Percentiles rank a stretch among this genome's conserved stretches.
Evolutionary conservation across 2,888 invertebrate genomes (phyloP).

Genomic region (Lamproptera curius): DNA sequence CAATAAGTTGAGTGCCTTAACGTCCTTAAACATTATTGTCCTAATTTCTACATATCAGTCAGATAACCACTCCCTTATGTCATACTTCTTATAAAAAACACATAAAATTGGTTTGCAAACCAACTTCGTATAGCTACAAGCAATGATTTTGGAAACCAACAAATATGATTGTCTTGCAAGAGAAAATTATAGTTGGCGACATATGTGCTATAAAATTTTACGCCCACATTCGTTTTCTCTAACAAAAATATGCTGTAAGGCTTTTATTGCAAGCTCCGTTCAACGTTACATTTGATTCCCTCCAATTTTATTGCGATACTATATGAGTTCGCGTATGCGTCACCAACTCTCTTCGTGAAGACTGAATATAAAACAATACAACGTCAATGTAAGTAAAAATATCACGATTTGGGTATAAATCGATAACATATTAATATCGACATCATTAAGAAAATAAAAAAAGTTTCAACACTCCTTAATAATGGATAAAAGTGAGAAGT

Average conservation of each 20-base stretch:
- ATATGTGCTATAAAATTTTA: slow-evolving; percentile 16
- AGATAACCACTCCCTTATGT: too few relatives aligned
- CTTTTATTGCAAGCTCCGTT: slow-evolving; percentile 17
- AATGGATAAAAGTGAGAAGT: background rate
- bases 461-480: background rate
- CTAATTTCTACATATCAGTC: too few relatives aligned
- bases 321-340: background rate
- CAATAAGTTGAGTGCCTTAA: too few relatives aligned
- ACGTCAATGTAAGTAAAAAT: background rate
- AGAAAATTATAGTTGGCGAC: background rate
- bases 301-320: slow-evolving; percentile 10
- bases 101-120: too few relatives aligned
- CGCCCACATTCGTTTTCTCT: slow-evolving; percentile 9
- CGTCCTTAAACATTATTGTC: too few relatives aligned
- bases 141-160: slow-evolving; percentile 1
- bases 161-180: slow-evolving; percentile 10
- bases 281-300: slow-evolving; percentile 6
- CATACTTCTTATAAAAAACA: too few relatives aligned
- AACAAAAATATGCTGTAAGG: slow-evolving; percentile 13
- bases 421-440: background rate
- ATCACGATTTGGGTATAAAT: background rate
- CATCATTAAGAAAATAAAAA: background rate
- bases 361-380: background rate
- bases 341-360: background rate
- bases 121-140: background rate